Evolutionary conservation across 37 sponge, comb jelly and placozoan genomes (phyloP), one percentile per base, ranked within the genome.

Genomic region (Petrosia ficiformis): DNA sequence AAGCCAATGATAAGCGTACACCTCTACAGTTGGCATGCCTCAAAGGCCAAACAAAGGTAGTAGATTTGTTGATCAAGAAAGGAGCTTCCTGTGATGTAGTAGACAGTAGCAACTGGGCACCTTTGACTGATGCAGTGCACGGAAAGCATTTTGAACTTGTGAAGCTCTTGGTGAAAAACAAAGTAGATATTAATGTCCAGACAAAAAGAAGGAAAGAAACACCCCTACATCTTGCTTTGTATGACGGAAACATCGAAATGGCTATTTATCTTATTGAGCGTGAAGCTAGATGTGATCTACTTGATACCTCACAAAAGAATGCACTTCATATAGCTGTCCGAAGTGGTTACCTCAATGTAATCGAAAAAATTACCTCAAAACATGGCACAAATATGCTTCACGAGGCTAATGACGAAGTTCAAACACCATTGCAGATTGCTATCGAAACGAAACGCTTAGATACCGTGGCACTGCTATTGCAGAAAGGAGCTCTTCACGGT

Each of bases 401-500:
- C 28, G 59, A 48, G 4, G 61, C 68, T 39, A 89, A 68, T 33
- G 42, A 26, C 28, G n/a, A 39, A 29, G 77, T 67, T 1, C 42
- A 70, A 3, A 75, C 80, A 21, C 86, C 81, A 0, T 81, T 89
- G 24, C 71, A 25, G 43, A 67, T 89, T 31, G 81, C 85, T 31
- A 80, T 80, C 48, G 32, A 43, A 4, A 72, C 60, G 4, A 84
- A 85, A 44, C 88, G 84, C 64, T 35, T 73, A 0, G 89, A 87
- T n/a, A 75, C 84, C 3, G 89, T 87, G 41, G 89, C 80, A 31
- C 80, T 80, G 54, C 52, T 92, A 65, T 67, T 92, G 4, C 70
- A 87, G 38, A 87, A 83, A 39, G 89, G 85, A 43, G 88, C 85
- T 21, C n/a, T n/a, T n/a, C n/a, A n/a, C n/a, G n/a, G n/a, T n/a